phyloP scores from a whole-genome alignment of 2,113 vertebrate species.

The Cisticola juncidis region DNA sequence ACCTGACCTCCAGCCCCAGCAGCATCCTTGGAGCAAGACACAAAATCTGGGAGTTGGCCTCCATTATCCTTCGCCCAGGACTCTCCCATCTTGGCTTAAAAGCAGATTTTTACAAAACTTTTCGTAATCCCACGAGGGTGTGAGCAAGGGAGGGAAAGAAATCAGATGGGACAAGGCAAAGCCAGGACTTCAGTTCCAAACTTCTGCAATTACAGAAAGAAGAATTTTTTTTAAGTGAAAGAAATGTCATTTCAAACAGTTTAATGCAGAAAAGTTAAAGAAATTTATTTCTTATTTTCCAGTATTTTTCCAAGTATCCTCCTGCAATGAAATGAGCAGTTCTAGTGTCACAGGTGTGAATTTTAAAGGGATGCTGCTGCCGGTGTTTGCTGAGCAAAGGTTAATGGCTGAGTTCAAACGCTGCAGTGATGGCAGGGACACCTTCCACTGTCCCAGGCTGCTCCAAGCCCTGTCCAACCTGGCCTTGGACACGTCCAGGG shows the following conservation, averaged over 20 bases:
- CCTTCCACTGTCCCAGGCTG: accelerated
- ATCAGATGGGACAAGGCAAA: neutral
- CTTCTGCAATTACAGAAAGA: neutral
- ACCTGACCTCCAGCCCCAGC: neutral
- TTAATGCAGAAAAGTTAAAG: accelerated
- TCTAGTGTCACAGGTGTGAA: neutral
- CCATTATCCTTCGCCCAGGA: neutral
- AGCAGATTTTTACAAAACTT: neutral
- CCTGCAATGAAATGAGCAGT: neutral
- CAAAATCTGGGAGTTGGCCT: neutral
- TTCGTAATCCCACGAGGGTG: neutral
- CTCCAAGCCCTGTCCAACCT: neutral
- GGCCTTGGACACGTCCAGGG: neutral
- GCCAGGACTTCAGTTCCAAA: neutral
- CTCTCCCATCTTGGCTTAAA: neutral
- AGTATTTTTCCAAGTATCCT: neutral
- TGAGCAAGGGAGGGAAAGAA: neutral
- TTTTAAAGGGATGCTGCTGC: neutral
- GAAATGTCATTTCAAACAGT: accelerated
- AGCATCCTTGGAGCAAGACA: neutral
- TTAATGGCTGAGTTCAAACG: neutral
- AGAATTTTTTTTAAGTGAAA: neutral
- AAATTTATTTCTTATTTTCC: neutral
- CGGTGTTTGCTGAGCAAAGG: neutral
- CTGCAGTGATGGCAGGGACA: neutral